Base-by-base conservation (phyloP, 2,888 invertebrate species). In the Aethes cnicana region DNA sequence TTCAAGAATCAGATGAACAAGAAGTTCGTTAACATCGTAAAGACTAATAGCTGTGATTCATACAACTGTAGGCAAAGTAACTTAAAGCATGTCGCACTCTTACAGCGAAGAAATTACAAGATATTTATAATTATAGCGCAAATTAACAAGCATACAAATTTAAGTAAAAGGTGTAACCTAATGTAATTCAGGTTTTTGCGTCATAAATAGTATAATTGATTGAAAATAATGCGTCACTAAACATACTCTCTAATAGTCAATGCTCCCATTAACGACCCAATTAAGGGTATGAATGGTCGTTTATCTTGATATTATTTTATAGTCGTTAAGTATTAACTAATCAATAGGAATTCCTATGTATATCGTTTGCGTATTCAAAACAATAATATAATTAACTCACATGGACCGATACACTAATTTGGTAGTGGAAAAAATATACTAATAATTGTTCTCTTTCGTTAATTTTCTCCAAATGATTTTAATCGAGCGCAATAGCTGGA, bases 331-430 rank as follows among this genome's bases (percentile, higher is more conserved):
- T 17, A 36, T n/a, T n/a, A 26, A 26, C 26, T 26, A 26, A 26
- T 26, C 26, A 26, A 26, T 7, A 3, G 9, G 9, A n/a, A n/a
- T 26, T 26, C n/a, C n/a, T 26, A 26, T 26, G 26, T n/a, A 26
- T 26, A n/a, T 26, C n/a, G n/a, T 26, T 26, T 5, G 9, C 26
- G 26, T 26, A 4, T 7, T 26, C 26, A 26, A n/a, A 26, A 26
- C 26, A 36, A 18, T 36, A 18, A 18, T 17, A 17, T 36, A 36
- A 36, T 36, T 36, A 36, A 36, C 36, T 36, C 26, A 26, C 6
- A 26, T 21, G 21, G 9, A n/a, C 6, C 9, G 9, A n/a, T 26
- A 3, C 6, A 26, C 26, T 26, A 26, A 26, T 21, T 21, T 21
- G 21, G 21, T 21, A 5, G 6, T 21, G 21, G n/a, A n/a, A n/a